Evolutionary conservation across 2,113 vertebrate genomes (phyloP).

Genomic region (Leptobrachium leishanense): DNA sequence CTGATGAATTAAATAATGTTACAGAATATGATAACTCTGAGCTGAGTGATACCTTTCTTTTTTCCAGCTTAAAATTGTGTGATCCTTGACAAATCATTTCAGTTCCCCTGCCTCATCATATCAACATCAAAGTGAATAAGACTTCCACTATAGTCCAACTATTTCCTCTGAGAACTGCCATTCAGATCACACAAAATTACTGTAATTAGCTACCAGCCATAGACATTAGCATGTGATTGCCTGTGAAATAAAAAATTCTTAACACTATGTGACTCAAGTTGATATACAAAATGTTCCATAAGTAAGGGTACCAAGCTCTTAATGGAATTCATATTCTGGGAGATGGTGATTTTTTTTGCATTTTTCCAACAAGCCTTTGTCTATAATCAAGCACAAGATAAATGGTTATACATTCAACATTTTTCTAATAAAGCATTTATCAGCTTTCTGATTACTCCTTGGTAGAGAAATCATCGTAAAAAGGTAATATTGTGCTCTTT

Average conservation of each 20-base stretch:
- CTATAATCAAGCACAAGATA: no score
- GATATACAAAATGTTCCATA: no score
- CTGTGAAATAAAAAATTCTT: slow-evolving; percentile 17
- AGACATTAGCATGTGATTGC: neutral
- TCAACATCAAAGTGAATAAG: slow-evolving; percentile 39
- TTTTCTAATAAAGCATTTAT: no score
- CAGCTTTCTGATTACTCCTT: no score
- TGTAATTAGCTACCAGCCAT: slow-evolving; percentile 21
- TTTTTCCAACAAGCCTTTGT: no score
- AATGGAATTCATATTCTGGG: no score
- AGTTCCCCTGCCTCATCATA: slow-evolving; percentile 36
- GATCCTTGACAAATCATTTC: slow-evolving; percentile 40
- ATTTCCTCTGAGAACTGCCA: slow-evolving; percentile 30
- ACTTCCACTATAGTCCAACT: slow-evolving; percentile 31
- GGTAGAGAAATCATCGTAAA: no score
- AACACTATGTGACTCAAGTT: neutral
- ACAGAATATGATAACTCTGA: neutral
- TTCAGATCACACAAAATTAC: slow-evolving; percentile 31
- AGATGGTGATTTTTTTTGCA: no score
- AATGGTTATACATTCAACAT: no score
- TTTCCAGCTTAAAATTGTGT: slow-evolving; percentile 8
- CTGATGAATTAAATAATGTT: neutral
- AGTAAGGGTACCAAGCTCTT: no score
- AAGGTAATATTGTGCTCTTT: no score
- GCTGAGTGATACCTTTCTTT: slow-evolving; percentile 13